These are phyloP conservation scores for Drosophila siamana DNA, from an alignment of 2,888 invertebrate species.

Conservation along the genomic window DNA sequence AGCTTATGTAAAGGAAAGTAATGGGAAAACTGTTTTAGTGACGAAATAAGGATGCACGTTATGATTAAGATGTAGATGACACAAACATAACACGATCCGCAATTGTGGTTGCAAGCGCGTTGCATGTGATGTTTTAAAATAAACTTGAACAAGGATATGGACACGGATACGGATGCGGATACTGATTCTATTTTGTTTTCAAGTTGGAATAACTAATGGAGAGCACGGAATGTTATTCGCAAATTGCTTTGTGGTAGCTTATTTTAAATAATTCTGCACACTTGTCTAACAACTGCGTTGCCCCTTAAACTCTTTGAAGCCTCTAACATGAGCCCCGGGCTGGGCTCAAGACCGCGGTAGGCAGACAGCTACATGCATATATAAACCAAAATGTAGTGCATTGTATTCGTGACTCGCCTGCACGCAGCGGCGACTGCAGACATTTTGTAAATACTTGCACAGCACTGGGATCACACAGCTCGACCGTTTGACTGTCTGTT, in stretches of 20 bases:
- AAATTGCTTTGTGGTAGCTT: conserved; percentile 27
- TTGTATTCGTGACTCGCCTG: not conserved
- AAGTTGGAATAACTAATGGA: not conserved
- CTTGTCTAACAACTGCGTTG: conserved; percentile 48
- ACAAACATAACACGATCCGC: conserved; percentile 1
- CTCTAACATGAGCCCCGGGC: conserved; percentile 61
- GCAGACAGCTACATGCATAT: conserved; percentile 10
- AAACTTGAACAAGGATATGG: not conserved
- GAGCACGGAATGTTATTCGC: conserved; percentile 52
- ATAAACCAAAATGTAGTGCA: not conserved
- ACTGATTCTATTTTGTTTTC: not conserved
- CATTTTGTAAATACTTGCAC: conserved; percentile 24
- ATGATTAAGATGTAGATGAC: conserved; percentile 14
- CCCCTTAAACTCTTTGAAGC: conserved; percentile 66
- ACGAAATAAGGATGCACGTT: conserved; percentile 3
- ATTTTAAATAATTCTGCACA: conserved; percentile 23
- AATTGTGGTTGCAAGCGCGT: too few species aligned
- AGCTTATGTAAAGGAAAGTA: conserved; percentile 12
- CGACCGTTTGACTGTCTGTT: not conserved
- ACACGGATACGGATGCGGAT: not conserved
- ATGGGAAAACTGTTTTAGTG: conserved; percentile 10
- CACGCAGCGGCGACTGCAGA: not conserved
- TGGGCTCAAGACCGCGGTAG: conserved; percentile 17
- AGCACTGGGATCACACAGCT: conserved; percentile 34
- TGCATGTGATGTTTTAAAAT: conserved; percentile 5